phyloP scores from a whole-genome alignment of 2,113 vertebrate genomes.

The Notarius lentiginosus region DNA sequence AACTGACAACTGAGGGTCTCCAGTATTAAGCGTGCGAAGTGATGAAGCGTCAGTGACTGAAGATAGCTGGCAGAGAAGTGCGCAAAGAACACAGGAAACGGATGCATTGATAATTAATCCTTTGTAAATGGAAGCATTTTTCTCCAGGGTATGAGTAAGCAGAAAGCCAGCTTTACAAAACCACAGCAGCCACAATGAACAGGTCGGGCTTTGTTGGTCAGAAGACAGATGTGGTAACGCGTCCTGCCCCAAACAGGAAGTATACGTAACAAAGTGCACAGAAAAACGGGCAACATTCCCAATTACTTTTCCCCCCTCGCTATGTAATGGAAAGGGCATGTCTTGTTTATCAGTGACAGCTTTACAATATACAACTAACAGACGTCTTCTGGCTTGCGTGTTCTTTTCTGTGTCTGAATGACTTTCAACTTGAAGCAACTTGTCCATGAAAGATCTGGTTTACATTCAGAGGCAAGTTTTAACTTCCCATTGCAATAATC shows the following conservation, averaged over 20 bases:
- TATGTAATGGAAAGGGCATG: constrained; percentile 48
- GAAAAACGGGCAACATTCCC: constrained; percentile 29
- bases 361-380: constrained; percentile 35
- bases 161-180: constrained; percentile 15
- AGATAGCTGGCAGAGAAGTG: neutral
- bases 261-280: neutral
- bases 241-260: constrained; percentile 6
- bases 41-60: neutral
- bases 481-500: neutral
- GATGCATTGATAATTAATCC: neutral
- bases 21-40: neutral
- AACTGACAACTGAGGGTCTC: neutral
- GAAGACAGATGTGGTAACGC: constrained; percentile 23
- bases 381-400: constrained; percentile 41
- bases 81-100: constrained; percentile 11
- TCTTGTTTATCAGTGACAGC: constrained; percentile 32
- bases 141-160: constrained; percentile 19
- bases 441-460: constrained; percentile 14
- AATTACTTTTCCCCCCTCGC: neutral
- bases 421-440: constrained; percentile 43
- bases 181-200: constrained; percentile 26
- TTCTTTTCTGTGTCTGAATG: constrained; percentile 3
- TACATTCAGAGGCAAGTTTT: constrained; percentile 16
- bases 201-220: constrained; percentile 50
- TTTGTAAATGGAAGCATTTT: constrained; percentile 14